Evolutionary conservation across 2,888 invertebrate species (phyloP).

Genomic region (Reticulitermes lucifugus): DNA sequence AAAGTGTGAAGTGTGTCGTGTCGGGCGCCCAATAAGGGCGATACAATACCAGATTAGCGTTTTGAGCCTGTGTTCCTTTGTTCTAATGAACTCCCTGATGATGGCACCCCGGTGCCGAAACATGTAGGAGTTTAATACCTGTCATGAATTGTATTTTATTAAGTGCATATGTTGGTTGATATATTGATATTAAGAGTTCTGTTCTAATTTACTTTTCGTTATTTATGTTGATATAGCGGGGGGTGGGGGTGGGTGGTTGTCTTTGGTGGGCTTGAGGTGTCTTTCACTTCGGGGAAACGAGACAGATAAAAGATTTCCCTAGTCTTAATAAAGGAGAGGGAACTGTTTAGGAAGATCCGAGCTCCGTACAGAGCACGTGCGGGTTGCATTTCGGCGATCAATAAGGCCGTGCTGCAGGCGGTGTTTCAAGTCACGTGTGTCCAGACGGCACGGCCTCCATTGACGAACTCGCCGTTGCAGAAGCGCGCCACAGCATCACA

Average conservation of each 20-base stretch:
- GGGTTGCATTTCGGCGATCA: neutral
- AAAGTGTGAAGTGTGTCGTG: too few relatives aligned
- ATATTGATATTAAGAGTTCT: neutral
- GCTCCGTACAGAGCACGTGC: neutral
- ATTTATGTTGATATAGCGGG: too few relatives aligned
- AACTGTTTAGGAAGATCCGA: neutral
- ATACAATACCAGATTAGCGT: too few relatives aligned
- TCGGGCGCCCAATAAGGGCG: too few relatives aligned
- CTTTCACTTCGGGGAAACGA: neutral
- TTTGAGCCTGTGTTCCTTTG: too few relatives aligned
- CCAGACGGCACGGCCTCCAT: neutral
- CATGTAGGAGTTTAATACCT: too few relatives aligned
- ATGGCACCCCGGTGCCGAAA: too few relatives aligned
- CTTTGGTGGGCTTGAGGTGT: neutral
- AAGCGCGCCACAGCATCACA: too few relatives aligned
- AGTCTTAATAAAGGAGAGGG: neutral
- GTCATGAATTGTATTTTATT: too few relatives aligned
- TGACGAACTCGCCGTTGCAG: too few relatives aligned
- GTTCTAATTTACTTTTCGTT: neutral
- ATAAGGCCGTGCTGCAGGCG: neutral
- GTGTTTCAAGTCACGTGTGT: neutral
- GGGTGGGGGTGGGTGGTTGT: neutral
- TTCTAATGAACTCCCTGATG: too few relatives aligned
- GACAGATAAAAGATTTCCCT: neutral
- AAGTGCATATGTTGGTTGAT: too few relatives aligned